These are phyloP conservation scores for Brassicogethes aeneus DNA, from an alignment of 2,888 invertebrate species.

Conservation along the genomic window DNA sequence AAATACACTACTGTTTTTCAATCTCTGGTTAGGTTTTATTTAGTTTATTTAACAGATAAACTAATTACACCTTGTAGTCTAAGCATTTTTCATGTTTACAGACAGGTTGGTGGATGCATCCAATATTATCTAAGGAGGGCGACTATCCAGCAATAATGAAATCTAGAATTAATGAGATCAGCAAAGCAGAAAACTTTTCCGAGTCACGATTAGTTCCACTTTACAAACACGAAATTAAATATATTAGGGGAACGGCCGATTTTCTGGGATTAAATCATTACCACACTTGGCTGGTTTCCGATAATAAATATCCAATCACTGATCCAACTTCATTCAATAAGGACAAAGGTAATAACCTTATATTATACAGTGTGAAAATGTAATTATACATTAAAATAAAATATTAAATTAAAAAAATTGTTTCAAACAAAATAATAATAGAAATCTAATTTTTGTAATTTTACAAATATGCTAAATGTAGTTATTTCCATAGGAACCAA, in stretches of 20 bases:
- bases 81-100: too few relatives aligned
- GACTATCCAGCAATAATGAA: slow-evolving; percentile 47
- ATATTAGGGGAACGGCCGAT: slow-evolving; percentile 47
- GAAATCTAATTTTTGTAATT: too few relatives aligned
- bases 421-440: too few relatives aligned
- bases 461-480: neutral
- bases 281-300: slow-evolving; percentile 41
- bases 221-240: slow-evolving; percentile 36
- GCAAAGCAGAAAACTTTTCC: slow-evolving; percentile 37
- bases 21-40: too few relatives aligned
- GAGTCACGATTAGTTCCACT: slow-evolving; percentile 43
- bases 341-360: slow-evolving; percentile 33
- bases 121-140: slow-evolving; percentile 41
- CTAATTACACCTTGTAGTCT: too few relatives aligned
- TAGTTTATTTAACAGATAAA: too few relatives aligned
- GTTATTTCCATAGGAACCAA: slow-evolving; percentile 25
- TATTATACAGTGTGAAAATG: too few relatives aligned
- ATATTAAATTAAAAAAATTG: neutral
- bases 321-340: slow-evolving; percentile 27
- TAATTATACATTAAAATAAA: too few relatives aligned
- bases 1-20: too few relatives aligned
- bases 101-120: slow-evolving; percentile 42
- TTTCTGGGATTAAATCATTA: slow-evolving; percentile 61
- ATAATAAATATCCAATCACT: slow-evolving; percentile 29
- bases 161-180: slow-evolving; percentile 36